Conservation (phyloP, 1,140 invertebrate species). For the Marisa cornuarietis region DNA sequence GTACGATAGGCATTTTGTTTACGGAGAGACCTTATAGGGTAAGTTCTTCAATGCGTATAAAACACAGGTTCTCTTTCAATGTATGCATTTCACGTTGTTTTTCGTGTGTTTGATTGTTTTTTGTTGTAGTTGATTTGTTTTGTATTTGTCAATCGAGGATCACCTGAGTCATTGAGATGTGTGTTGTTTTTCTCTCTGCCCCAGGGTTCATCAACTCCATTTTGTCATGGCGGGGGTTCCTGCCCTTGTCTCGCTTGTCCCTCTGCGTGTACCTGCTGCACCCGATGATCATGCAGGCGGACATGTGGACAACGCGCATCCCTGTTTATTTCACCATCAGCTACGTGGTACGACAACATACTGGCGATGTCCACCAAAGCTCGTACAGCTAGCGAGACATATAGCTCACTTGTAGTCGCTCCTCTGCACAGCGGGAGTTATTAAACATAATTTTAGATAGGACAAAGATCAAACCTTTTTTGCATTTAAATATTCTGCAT, state of each 20-base stretch:
- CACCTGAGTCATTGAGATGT: no score
- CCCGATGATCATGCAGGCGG: constrained; percentile 57
- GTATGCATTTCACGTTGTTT: no score
- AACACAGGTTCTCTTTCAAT: no score
- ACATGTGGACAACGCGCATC: constrained; percentile 12
- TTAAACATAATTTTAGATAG: neutral
- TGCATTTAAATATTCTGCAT: neutral
- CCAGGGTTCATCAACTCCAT: constrained; percentile 75
- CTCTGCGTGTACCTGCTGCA: constrained; percentile 92
- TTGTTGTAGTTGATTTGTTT: no score
- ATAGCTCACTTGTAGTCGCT: neutral
- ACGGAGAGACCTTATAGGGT: no score
- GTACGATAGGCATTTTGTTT: no score
- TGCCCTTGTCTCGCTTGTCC: constrained; percentile 86
- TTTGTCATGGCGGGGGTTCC: constrained; percentile 80
- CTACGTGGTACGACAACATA: constrained; percentile 21
- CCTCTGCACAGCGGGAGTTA: neutral
- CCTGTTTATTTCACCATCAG: constrained; percentile 19
- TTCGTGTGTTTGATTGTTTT: no score
- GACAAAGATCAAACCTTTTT: neutral
- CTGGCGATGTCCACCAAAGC: neutral
- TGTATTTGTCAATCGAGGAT: no score
- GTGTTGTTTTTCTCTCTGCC: neutral
- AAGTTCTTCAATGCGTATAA: no score
- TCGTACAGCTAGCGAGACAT: neutral